phyloP scores from a whole-genome alignment of 2,888 invertebrate genomes.

The Helleia helle region DNA sequence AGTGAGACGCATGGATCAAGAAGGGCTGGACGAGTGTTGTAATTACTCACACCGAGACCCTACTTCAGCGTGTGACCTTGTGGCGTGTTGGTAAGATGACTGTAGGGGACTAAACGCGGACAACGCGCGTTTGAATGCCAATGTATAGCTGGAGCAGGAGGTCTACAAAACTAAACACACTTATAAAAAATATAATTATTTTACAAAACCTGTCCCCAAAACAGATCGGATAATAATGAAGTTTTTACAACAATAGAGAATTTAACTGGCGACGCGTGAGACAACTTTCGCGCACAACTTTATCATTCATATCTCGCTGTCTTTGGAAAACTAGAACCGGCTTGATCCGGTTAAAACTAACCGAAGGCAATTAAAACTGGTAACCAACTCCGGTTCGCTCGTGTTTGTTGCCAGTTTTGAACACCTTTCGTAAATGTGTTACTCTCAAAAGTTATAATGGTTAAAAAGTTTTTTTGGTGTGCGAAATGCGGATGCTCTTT shows the following conservation, averaged over 20 bases:
- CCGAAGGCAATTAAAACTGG: conserved; percentile 35
- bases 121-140: no score
- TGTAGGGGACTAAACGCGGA: no score
- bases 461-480: conserved; percentile 8
- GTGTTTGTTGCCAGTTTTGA: conserved; percentile 18
- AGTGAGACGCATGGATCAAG: no score
- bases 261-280: conserved; percentile 1
- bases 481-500: no score
- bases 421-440: conserved; percentile 17
- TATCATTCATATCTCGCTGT: conserved; percentile 25
- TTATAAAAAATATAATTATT: no score
- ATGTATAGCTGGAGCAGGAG: no score
- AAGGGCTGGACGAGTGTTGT: no score
- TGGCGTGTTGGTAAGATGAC: no score
- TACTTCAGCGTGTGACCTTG: no score
- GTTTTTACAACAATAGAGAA: conserved; percentile 2
- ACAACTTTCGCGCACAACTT: conserved; percentile 7
- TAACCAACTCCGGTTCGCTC: conserved; percentile 24
- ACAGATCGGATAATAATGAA: background rate
- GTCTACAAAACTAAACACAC: no score
- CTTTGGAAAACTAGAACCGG: conserved; percentile 19
- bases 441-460: conserved; percentile 13
- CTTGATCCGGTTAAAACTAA: conserved; percentile 36
- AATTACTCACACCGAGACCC: no score
- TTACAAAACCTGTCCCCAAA: no score